A percentile compares a stretch with the other conserved stretches of the same genome.
These are phyloP conservation scores for Lateolabrax maculatus DNA, from an alignment of 2,797 vertebrate species.

Conservation along the genomic window DNA sequence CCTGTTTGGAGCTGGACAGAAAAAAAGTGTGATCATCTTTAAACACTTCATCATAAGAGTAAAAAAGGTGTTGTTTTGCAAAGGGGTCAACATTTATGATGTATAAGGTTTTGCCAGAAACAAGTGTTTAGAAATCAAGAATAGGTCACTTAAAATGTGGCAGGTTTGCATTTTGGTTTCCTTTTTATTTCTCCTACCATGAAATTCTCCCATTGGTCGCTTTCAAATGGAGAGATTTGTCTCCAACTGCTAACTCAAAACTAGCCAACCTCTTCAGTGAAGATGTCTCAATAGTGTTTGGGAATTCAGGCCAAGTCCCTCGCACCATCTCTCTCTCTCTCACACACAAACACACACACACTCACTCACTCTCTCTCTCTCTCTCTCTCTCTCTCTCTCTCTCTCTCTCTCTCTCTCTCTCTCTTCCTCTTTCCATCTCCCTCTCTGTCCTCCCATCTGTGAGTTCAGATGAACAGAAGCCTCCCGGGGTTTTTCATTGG, in stretches of 20 bases:
- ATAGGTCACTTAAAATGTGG: slow-evolving; percentile 20
- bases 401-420: slow-evolving; percentile 48
- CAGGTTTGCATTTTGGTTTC: slow-evolving; percentile 13
- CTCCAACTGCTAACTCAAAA: slow-evolving; percentile 69
- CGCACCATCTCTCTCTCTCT: slow-evolving; percentile 34
- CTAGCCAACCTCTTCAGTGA: slow-evolving; percentile 76
- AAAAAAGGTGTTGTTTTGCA: not conserved
- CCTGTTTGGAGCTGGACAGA: not conserved
- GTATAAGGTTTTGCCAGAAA: not conserved
- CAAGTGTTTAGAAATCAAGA: not conserved
- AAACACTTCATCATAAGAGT: not conserved
- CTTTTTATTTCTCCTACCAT: slow-evolving; percentile 28
- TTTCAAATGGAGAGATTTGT: slow-evolving; percentile 69
- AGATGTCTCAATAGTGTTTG: slow-evolving; percentile 78
- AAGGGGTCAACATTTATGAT: not conserved
- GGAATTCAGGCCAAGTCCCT: slow-evolving; percentile 73
- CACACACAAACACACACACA: slow-evolving; percentile 23
- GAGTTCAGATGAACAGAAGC: slow-evolving; percentile 81
- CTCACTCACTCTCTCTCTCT: slow-evolving; percentile 31
- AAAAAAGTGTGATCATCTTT: not conserved
- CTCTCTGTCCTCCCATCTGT: slow-evolving; percentile 81
- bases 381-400: slow-evolving; percentile 44
- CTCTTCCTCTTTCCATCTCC: slow-evolving; percentile 36
- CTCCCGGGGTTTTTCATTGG: slow-evolving; percentile 83
- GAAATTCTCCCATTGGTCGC: slow-evolving; percentile 37